These are phyloP conservation scores for Herminia tarsipennalis DNA, from an alignment of 2,888 invertebrate genomes.

Conservation along the genomic window DNA sequence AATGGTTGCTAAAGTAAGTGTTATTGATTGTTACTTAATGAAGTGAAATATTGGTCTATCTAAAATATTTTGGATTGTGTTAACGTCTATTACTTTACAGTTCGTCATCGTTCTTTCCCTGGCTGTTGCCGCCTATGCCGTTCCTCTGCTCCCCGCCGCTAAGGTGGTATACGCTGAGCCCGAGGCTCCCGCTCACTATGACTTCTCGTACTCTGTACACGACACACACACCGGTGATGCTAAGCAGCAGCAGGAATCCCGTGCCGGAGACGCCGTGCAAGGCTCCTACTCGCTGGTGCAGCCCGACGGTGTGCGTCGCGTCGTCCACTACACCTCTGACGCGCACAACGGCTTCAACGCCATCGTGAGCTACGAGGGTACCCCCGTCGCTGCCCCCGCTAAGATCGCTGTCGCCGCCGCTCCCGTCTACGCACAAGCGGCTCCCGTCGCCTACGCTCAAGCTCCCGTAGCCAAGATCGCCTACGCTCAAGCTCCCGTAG, in stretches of 20 bases:
- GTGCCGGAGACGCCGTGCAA: conserved; percentile 73
- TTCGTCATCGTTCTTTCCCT: conserved; percentile 64
- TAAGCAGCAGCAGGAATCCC: conserved; percentile 78
- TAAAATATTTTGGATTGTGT: too few relatives aligned
- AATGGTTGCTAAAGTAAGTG: too few relatives aligned
- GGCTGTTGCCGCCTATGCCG: conserved; percentile 57
- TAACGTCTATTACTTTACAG: too few relatives aligned
- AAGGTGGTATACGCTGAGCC: conserved; percentile 67
- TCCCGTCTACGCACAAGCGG: conserved; percentile 30
- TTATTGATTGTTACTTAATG: too few relatives aligned
- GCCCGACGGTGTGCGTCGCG: conserved; percentile 76
- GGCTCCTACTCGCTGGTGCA: conserved; percentile 80
- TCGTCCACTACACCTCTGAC: conserved; percentile 79
- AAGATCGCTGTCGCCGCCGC: conserved; percentile 27
- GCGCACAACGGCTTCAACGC: conserved; percentile 78
- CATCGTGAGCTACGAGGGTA: conserved; percentile 75
- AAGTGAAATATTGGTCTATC: too few relatives aligned
- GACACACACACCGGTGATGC: conserved; percentile 76
- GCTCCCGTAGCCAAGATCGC: conserved; percentile 25
- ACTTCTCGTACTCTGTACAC: conserved; percentile 77
- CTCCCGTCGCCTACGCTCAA: conserved; percentile 42
- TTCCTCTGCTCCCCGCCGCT: conserved; percentile 55
- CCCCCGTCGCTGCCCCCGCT: conserved; percentile 49
- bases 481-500: conserved; percentile 38
- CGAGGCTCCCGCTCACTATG: conserved; percentile 74